Evolutionary conservation across 2,797 vertebrate species (phyloP).

Genomic region (Fistularia commersonii): DNA sequence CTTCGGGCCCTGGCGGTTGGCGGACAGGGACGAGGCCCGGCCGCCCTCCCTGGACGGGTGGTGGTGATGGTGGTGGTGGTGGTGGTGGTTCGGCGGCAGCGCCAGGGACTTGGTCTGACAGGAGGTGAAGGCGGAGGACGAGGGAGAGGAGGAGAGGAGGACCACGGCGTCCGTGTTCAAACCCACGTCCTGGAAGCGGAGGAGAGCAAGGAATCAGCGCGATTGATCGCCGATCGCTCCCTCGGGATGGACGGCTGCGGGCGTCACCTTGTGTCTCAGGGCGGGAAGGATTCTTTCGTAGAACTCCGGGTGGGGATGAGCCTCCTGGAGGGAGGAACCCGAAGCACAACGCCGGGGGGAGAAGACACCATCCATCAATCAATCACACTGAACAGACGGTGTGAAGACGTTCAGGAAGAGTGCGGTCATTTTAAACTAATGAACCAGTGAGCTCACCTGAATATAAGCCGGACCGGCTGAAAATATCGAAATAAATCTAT

Average conservation of each 20-base stretch:
- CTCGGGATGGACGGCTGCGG: not conserved
- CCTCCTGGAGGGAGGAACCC: conserved; percentile 45
- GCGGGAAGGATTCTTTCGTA: conserved; percentile 74
- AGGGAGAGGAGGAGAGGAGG: conserved; percentile 8
- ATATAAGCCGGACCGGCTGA: too few species aligned
- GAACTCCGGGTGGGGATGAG: conserved; percentile 74
- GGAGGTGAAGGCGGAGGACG: conserved; percentile 10
- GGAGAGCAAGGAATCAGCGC: not conserved
- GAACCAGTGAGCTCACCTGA: too few species aligned
- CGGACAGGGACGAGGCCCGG: conserved; percentile 27
- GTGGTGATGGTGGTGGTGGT: conserved; percentile 29
- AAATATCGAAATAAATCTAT: too few species aligned
- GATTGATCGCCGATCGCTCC: not conserved
- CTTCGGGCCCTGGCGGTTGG: conserved; percentile 31
- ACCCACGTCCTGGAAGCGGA: conserved; percentile 53
- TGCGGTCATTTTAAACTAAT: too few species aligned
- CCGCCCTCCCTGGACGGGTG: conserved; percentile 30
- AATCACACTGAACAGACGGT: too few species aligned
- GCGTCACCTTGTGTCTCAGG: conserved; percentile 65
- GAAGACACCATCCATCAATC: not conserved
- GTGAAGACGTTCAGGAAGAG: too few species aligned
- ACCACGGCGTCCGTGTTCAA: conserved; percentile 55
- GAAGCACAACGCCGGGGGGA: too few species aligned
- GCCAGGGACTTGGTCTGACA: conserved; percentile 53
- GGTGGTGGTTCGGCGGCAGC: conserved; percentile 35